Percentiles rank a stretch among this genome's conserved stretches.
Evolutionary conservation across 2,113 vertebrate genomes (phyloP).

Genomic region (Grantiella picta): DNA sequence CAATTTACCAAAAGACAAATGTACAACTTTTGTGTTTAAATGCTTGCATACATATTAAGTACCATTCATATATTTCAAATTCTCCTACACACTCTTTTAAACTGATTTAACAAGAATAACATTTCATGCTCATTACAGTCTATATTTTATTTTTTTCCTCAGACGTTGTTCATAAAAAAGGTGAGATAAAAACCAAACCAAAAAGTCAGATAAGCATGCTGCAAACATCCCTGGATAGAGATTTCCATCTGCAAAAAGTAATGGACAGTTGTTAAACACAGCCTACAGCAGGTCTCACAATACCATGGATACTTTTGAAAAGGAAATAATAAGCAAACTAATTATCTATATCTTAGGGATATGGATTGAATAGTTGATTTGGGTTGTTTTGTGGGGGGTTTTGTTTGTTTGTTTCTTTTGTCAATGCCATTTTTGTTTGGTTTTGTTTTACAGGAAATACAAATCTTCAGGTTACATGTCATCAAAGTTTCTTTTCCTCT

Average conservation of each 20-base stretch:
- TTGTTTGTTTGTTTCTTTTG: neutral
- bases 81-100: neutral
- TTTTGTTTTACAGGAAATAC: neutral
- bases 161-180: neutral
- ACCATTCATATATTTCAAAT: neutral
- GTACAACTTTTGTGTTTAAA: neutral
- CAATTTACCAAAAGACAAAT: neutral
- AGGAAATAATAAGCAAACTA: neutral
- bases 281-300: neutral
- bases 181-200: neutral
- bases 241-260: neutral
- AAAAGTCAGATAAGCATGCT: neutral
- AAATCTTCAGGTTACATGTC: neutral
- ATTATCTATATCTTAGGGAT: accelerated
- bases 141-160: neutral
- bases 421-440: accelerated
- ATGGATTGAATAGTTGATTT: neutral
- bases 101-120: neutral
- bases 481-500: neutral
- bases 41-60: neutral
- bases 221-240: neutral
- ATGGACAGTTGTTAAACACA: neutral
- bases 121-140: neutral
- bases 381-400: accelerated
- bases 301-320: neutral